phyloP scores from a whole-genome alignment of 1,140 invertebrate species.

The Drosophila baimaii region DNA sequence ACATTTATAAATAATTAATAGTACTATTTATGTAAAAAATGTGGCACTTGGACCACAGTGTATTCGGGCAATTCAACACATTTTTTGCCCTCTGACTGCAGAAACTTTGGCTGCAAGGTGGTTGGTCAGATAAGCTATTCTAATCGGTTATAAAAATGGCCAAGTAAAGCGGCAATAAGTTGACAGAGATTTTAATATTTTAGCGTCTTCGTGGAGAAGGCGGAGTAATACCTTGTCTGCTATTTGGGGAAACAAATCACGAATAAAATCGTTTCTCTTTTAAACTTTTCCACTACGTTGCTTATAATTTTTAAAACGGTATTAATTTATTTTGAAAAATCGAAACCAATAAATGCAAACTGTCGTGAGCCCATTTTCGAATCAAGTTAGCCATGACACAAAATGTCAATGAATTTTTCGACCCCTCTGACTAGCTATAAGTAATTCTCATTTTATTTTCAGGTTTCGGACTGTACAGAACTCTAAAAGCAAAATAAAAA shows the following conservation, averaged over 20 bases:
- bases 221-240: background rate
- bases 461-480: slow-evolving; percentile 59
- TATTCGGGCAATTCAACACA: slow-evolving; percentile 35
- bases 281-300: too few species aligned
- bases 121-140: slow-evolving; percentile 59
- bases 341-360: too few species aligned
- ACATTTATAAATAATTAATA: background rate
- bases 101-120: slow-evolving; percentile 62
- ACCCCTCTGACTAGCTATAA: accelerated
- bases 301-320: background rate
- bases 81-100: slow-evolving; percentile 16
- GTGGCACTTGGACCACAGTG: slow-evolving; percentile 1
- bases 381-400: slow-evolving; percentile 43
- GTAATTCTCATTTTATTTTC: slow-evolving; percentile 20
- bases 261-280: too few species aligned
- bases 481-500: slow-evolving; percentile 29
- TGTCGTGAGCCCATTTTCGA: background rate
- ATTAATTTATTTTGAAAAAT: background rate
- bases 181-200: slow-evolving; percentile 18
- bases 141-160: slow-evolving; percentile 38
- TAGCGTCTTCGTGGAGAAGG: background rate
- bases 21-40: background rate
- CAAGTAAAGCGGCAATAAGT: slow-evolving; percentile 2
- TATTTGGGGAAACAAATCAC: slow-evolving; percentile 4
- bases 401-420: background rate